Conservation (phyloP, 2,797 vertebrate species). For the Acrocephalus scirpaceus region DNA sequence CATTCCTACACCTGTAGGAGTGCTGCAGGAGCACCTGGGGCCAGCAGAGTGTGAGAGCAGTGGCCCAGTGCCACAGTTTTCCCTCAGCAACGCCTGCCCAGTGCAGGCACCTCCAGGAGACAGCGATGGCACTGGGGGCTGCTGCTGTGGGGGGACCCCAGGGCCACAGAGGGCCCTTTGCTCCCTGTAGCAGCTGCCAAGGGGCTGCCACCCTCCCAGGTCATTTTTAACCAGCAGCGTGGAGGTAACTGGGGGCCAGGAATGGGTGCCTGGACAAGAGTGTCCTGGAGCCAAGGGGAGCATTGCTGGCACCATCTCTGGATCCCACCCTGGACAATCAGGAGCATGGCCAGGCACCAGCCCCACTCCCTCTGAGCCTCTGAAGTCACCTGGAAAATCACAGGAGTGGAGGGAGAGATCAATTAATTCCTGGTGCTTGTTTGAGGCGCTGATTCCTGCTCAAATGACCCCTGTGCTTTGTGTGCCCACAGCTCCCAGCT, state of each 20-base stretch:
- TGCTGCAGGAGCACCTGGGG: too few species aligned
- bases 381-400: background rate
- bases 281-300: background rate
- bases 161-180: background rate
- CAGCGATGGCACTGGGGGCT: background rate
- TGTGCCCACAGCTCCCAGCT: background rate
- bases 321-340: background rate
- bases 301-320: accelerated
- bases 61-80: accelerated
- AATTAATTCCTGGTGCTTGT: background rate
- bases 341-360: background rate
- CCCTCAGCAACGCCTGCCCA: background rate
- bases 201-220: background rate
- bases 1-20: accelerated
- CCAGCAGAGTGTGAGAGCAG: background rate
- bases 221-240: background rate
- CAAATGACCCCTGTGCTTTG: background rate
- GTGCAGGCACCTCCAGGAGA: background rate
- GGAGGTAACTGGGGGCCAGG: background rate
- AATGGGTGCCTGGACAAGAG: background rate
- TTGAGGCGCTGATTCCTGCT: background rate
- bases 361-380: background rate
- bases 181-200: background rate
- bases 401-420: background rate
- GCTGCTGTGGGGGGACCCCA: background rate